phyloP scores from a whole-genome alignment of 37 sponge, comb jelly and placozoan genomes.

The Axinella damicornis region DNA sequence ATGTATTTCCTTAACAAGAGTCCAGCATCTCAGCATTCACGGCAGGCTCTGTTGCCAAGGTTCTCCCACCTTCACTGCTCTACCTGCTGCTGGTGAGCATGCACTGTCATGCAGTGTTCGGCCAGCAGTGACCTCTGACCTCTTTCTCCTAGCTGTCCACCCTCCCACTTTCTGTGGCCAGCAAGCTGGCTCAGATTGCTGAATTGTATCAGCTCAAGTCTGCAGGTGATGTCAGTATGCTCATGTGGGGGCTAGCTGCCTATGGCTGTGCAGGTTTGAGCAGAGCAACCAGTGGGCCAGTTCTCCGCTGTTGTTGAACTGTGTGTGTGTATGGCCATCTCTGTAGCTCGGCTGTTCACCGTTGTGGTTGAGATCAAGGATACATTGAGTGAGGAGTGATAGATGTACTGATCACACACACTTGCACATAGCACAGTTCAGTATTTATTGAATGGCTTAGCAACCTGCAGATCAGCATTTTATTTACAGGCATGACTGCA shows the following conservation, averaged over 20 bases:
- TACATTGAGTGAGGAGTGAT: not conserved
- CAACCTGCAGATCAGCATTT: too few relatives aligned
- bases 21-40: not conserved
- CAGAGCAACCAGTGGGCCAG: not conserved
- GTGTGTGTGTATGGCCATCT: not conserved
- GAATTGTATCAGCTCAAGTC: slow-evolving; percentile 16
- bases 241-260: slow-evolving; percentile 25
- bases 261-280: slow-evolving; percentile 52
- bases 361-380: slow-evolving; percentile 37
- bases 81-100: slow-evolving; percentile 12
- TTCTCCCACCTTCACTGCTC: not conserved
- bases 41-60: not conserved
- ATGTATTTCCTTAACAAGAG: too few relatives aligned
- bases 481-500: too few relatives aligned
- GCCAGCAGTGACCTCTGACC: not conserved
- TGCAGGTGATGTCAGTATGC: slow-evolving; percentile 29
- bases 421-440: too few relatives aligned
- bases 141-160: slow-evolving; percentile 10
- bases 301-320: not conserved
- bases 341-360: slow-evolving; percentile 33
- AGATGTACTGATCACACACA: not conserved
- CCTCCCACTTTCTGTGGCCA: slow-evolving; percentile 16
- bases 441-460: too few relatives aligned
- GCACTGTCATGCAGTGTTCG: not conserved
- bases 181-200: slow-evolving; percentile 26